A percentile compares a stretch with the other conserved stretches of the same genome.
These are phyloP conservation scores for Chaetodon trifasciatus DNA, from an alignment of 2,797 vertebrate genomes.

Conservation along the genomic window DNA sequence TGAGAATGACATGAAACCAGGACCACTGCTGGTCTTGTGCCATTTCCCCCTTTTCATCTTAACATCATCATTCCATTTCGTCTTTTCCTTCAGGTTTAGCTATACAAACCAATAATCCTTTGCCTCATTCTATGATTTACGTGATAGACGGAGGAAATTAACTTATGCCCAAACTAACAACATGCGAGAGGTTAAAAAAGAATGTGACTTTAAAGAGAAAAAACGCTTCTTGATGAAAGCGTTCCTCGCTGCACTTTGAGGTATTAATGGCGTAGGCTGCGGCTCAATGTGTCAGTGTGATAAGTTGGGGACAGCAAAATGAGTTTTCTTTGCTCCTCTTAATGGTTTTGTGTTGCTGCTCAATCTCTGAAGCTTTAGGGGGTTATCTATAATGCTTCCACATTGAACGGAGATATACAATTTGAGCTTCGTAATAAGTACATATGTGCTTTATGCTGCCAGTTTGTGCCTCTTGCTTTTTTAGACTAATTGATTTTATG, in stretches of 20 bases:
- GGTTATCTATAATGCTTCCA: constrained; percentile 35
- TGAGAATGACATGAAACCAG: not conserved
- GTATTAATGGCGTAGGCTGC: not conserved
- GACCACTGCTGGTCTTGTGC: not conserved
- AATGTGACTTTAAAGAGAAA: not conserved
- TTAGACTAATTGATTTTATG: constrained; percentile 13
- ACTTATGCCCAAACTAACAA: not conserved
- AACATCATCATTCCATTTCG: not conserved
- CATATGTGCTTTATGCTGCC: not conserved
- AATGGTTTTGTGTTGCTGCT: constrained; percentile 34
- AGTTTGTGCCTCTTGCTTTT: not conserved
- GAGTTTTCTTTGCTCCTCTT: constrained; percentile 28
- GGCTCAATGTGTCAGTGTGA: constrained; percentile 33
- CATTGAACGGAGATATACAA: constrained; percentile 11
- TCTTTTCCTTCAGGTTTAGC: not conserved
- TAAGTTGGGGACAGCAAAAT: constrained; percentile 32
- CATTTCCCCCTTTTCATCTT: not conserved
- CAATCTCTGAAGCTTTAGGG: constrained; percentile 30
- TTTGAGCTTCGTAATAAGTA: constrained; percentile 8
- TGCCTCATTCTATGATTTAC: not conserved
- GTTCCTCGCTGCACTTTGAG: constrained; percentile 13
- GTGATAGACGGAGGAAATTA: not conserved
- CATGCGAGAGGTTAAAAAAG: not conserved
- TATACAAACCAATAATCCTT: not conserved
- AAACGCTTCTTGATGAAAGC: not conserved